Evolutionary conservation across 2,888 invertebrate species (phyloP), one percentile per base, ranked within the genome.

Genomic region (Bimastos eiseni): DNA sequence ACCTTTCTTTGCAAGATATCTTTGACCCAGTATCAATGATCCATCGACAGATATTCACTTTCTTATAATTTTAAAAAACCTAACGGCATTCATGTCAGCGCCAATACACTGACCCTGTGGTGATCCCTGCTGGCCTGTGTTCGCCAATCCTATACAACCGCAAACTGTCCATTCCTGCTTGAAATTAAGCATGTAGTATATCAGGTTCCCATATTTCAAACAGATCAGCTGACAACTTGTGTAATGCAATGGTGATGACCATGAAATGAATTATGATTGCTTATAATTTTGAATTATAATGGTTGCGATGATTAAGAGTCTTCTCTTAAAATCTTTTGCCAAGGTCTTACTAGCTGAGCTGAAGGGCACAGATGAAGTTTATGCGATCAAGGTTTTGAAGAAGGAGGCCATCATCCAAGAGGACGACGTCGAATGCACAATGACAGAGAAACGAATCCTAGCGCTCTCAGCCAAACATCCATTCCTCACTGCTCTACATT

Each of bases 381-480:
- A 96, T 94, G 96, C 96, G 90, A 95, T 96, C 86, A 96, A 96
- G 95, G 97, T 98, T 93, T 96, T 99, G 94, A 98, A 98, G 96
- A 99, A 99, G 96, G 98, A 98, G 96, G 98, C 98, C 83, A 99
- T 99, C 93, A 97, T 99, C 94, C 98, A 99, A 96, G 99, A 99
- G 95, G 99, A 99, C 95, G 99, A 99, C 96, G 99, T 99, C 91
- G 99, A 99, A 95, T 99, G 99, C 96, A 99, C 99, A 91, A 98
- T 99, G 97, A 98, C 98, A 92, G 99, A 99, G 96, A 98, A 99
- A 95, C 96, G 99, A 94, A 99, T 99, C 95, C 96, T 99, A 94
- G 98, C 98, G 90, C 96, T 99, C 94, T 98, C 99, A n/a, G 99
- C 99, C 92, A 97, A 97, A 93, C 99, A 99, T 96, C 99, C 99